A percentile compares a stretch with the other conserved stretches of the same genome.
phyloP scores from a whole-genome alignment of 2,888 invertebrate species.

The Therioaphis trifolii region DNA sequence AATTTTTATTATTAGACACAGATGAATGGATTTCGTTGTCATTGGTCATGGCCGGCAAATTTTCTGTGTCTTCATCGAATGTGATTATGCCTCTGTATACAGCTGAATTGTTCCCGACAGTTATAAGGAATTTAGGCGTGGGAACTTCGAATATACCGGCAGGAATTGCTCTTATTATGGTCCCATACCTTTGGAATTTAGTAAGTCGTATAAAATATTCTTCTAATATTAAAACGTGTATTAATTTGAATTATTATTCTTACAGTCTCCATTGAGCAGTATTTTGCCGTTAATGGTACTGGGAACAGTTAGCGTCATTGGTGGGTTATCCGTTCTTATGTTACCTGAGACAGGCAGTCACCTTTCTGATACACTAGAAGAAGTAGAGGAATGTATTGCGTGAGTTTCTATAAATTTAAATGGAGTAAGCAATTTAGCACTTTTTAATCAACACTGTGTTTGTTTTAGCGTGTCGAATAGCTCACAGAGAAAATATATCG shows the following conservation, averaged over 20 bases:
- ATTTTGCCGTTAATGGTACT: slow-evolving; percentile 79
- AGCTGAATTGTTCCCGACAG: slow-evolving; percentile 79
- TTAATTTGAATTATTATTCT: slow-evolving; percentile 54
- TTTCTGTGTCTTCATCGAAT: slow-evolving; percentile 82
- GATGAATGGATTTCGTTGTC: slow-evolving; percentile 75
- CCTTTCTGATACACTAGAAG: slow-evolving; percentile 50
- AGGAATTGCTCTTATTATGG: slow-evolving; percentile 79
- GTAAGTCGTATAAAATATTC: slow-evolving; percentile 70
- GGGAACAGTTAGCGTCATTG: slow-evolving; percentile 77
- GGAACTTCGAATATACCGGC: slow-evolving; percentile 82
- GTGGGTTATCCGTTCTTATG: slow-evolving; percentile 79
- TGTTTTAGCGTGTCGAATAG: slow-evolving; percentile 33
- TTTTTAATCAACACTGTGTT: background rate
- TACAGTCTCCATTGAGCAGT: slow-evolving; percentile 76
- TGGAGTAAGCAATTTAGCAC: background rate
- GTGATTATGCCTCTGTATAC: slow-evolving; percentile 83
- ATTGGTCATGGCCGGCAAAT: slow-evolving; percentile 84
- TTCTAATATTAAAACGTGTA: background rate
- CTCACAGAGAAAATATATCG: slow-evolving; percentile 53
- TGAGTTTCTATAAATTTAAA: background rate
- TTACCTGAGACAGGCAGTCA: slow-evolving; percentile 80
- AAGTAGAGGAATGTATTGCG: slow-evolving; percentile 54
- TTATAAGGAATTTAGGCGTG: slow-evolving; percentile 78
- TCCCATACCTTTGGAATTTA: slow-evolving; percentile 82
- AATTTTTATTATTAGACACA: slow-evolving; percentile 42